Conservation (phyloP, 1,140 invertebrate species). For the Tetraneura akinire region DNA sequence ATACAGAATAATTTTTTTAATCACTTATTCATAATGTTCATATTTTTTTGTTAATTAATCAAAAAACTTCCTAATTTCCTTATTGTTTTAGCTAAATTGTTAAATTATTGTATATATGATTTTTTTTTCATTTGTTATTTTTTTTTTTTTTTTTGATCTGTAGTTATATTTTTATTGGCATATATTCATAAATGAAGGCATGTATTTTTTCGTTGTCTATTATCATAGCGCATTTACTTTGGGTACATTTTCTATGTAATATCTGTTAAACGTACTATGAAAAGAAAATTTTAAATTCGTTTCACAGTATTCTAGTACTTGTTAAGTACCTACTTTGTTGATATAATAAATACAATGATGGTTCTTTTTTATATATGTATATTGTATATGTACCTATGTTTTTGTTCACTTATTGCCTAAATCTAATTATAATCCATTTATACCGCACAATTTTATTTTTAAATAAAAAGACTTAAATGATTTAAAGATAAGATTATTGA, state of each 20-base stretch:
- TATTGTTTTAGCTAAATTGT: constrained; percentile 51
- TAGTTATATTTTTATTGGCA: constrained; percentile 44
- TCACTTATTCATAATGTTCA: constrained; percentile 39
- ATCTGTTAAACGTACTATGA: constrained; percentile 38
- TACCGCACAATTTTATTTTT: no score
- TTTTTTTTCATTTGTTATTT: constrained; percentile 51
- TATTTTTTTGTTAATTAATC: constrained; percentile 46
- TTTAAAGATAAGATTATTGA: no score
- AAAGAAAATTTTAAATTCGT: constrained; percentile 22
- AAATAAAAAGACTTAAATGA: no score
- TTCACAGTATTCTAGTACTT: constrained; percentile 47
- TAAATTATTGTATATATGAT: constrained; percentile 51
- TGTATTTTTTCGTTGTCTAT: constrained; percentile 34
- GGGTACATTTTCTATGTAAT: constrained; percentile 51
- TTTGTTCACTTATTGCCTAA: neutral
- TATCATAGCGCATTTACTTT: constrained; percentile 45
- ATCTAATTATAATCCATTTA: no score
- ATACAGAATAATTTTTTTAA: constrained; percentile 4
- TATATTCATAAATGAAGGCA: constrained; percentile 46
- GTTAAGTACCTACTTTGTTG: constrained; percentile 47
- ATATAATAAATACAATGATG: constrained; percentile 49
- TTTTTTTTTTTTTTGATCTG: constrained; percentile 38
- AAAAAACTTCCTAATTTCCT: constrained; percentile 48
- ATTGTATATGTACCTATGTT: no score
- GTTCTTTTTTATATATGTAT: constrained; percentile 46